phyloP scores from a whole-genome alignment of 2,113 vertebrate genomes.

The Oceanites oceanicus region DNA sequence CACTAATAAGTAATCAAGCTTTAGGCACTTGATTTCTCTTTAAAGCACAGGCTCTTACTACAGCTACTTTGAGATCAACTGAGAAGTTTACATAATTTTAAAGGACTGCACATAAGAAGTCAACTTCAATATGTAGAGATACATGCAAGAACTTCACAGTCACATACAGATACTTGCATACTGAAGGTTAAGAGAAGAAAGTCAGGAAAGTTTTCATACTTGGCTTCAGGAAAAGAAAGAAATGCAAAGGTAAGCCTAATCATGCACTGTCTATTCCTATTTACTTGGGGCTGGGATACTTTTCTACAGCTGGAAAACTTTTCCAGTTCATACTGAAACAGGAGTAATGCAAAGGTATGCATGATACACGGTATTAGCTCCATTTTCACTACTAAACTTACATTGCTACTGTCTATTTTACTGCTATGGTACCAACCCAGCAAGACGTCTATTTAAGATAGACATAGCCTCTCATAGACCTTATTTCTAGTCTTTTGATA shows the following conservation, averaged over 20 bases:
- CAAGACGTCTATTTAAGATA: not conserved
- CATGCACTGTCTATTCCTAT: not conserved
- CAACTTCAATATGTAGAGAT: not conserved
- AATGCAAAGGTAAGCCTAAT: not conserved
- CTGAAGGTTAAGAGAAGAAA: not conserved
- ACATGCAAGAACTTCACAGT: not conserved
- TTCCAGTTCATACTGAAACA: not conserved
- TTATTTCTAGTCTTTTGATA: not conserved
- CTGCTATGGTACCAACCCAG: not conserved
- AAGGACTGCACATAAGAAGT: not conserved
- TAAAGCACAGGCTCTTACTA: not conserved
- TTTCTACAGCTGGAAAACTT: not conserved
- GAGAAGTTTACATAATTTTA: not conserved
- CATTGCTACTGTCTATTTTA: not conserved
- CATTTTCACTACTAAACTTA: not conserved
- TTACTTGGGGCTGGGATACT: not conserved
- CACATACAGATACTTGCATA: fast-evolving
- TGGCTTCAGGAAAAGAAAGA: not conserved
- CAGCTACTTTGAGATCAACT: not conserved
- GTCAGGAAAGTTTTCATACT: not conserved
- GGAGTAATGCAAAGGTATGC: not conserved
- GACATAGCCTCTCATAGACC: not conserved
- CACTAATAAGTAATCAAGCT: not conserved
- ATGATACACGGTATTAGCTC: not conserved
- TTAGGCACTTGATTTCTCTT: not conserved